These are phyloP conservation scores for Catharus minimus DNA, from an alignment of 2,113 vertebrate species.

Conservation along the genomic window DNA sequence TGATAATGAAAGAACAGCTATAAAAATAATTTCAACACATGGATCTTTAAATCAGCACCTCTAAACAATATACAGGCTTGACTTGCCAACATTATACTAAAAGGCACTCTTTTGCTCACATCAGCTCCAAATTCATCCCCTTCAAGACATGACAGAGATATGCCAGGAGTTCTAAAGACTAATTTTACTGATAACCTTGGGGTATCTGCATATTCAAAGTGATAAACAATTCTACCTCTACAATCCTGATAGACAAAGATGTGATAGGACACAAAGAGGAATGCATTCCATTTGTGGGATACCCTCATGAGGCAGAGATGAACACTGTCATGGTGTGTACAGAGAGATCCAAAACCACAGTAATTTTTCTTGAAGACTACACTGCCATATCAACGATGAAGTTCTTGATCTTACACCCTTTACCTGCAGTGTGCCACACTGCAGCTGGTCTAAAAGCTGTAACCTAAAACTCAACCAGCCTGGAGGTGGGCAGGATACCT, in stretches of 20 bases:
- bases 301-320: not conserved
- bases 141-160: not conserved
- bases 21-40: not conserved
- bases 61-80: not conserved
- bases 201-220: not conserved
- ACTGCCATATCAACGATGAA: rapidly evolving
- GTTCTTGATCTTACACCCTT: not conserved
- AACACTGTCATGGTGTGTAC: not conserved
- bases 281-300: not conserved
- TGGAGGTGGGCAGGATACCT: no score
- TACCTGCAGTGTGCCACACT: not conserved
- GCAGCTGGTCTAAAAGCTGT: no score
- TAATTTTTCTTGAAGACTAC: not conserved
- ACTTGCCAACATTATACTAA: not conserved
- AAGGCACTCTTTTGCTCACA: not conserved
- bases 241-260: not conserved
- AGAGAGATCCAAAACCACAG: not conserved
- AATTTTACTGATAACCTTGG: not conserved
- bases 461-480: no score
- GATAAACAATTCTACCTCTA: not conserved
- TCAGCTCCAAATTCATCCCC: not conserved
- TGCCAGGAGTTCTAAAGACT: not conserved
- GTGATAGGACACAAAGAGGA: not conserved
- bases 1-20: not conserved
- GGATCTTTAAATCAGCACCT: not conserved